A percentile compares a stretch with the other conserved stretches of the same genome.
Evolutionary conservation across 2,888 invertebrate species (phyloP).

Genomic region (Dolomedes plantarius): DNA sequence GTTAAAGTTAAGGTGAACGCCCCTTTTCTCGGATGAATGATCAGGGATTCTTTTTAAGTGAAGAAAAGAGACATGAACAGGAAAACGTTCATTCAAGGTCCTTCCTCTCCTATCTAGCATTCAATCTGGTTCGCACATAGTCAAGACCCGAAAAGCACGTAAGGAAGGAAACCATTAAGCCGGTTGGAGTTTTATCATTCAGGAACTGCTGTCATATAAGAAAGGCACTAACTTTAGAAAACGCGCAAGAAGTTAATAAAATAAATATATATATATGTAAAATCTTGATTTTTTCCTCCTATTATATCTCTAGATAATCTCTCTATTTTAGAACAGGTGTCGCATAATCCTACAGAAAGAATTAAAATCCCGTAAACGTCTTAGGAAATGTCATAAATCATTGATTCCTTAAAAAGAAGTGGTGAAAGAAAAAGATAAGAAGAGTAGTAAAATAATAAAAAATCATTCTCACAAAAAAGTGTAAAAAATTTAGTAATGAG

Average conservation of each 20-base stretch:
- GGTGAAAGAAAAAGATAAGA: too few species aligned
- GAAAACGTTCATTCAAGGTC: constrained; percentile 41
- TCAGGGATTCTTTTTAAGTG: not conserved
- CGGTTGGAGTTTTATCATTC: not conserved
- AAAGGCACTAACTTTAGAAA: not conserved
- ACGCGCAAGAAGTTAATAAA: not conserved
- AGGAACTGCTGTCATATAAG: not conserved
- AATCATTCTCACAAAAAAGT: too few species aligned
- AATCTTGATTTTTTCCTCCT: too few species aligned
- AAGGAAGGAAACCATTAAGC: constrained; percentile 38
- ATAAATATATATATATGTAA: not conserved
- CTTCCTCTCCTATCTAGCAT: constrained; percentile 24
- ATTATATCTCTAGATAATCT: too few species aligned
- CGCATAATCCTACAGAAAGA: too few species aligned
- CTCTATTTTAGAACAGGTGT: too few species aligned
- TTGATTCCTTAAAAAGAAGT: too few species aligned
- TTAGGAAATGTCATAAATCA: too few species aligned
- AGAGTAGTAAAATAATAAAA: too few species aligned
- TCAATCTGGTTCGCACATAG: constrained; percentile 53
- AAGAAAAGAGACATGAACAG: not conserved
- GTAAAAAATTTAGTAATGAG: too few species aligned
- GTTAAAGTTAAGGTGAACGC: constrained; percentile 17
- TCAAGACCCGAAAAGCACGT: constrained; percentile 24
- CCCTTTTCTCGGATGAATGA: constrained; percentile 20
- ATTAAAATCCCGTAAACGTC: too few species aligned